phyloP scores from a whole-genome alignment of 1,140 invertebrate species.

The Drosophila murphyi region DNA sequence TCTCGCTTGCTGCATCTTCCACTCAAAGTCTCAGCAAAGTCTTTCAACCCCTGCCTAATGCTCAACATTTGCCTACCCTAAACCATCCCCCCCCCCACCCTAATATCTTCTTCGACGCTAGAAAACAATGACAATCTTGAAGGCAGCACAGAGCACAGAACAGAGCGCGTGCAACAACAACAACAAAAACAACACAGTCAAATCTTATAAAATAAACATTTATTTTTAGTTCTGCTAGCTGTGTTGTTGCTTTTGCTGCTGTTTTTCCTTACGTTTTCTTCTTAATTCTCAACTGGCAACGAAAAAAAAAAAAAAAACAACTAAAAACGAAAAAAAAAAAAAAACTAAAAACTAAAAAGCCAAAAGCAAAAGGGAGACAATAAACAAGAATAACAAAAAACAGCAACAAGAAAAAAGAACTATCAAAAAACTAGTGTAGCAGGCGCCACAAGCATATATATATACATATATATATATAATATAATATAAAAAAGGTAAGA shows the following conservation, averaged over 20 bases:
- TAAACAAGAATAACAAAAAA: neutral
- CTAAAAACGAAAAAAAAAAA: constrained; percentile 49
- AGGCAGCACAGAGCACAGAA: constrained; percentile 6
- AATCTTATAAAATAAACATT: constrained; percentile 82
- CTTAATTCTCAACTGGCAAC: constrained; percentile 54
- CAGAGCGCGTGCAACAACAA: constrained; percentile 35
- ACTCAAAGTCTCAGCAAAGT: too few relatives aligned
- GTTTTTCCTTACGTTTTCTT: constrained; percentile 40
- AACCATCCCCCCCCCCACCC: neutral
- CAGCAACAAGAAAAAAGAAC: constrained; percentile 6
- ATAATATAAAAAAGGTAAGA: neutral
- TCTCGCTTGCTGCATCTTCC: neutral
- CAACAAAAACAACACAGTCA: constrained; percentile 30
- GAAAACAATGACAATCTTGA: constrained; percentile 65
- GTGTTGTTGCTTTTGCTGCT: constrained; percentile 30
- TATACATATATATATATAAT: neutral
- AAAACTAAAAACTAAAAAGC: constrained; percentile 64
- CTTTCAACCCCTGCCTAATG: neutral
- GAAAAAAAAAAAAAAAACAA: constrained; percentile 60
- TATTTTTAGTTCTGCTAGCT: constrained; percentile 67
- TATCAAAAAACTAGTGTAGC: constrained; percentile 28
- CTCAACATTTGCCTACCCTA: too few relatives aligned
- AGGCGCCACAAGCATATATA: constrained; percentile 14
- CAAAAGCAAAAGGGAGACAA: constrained; percentile 32
- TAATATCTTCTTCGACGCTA: neutral